Evolutionary conservation across 92 coral and sea anemone species (phyloP).

Genomic region (Zoanthus sansibaricus): DNA sequence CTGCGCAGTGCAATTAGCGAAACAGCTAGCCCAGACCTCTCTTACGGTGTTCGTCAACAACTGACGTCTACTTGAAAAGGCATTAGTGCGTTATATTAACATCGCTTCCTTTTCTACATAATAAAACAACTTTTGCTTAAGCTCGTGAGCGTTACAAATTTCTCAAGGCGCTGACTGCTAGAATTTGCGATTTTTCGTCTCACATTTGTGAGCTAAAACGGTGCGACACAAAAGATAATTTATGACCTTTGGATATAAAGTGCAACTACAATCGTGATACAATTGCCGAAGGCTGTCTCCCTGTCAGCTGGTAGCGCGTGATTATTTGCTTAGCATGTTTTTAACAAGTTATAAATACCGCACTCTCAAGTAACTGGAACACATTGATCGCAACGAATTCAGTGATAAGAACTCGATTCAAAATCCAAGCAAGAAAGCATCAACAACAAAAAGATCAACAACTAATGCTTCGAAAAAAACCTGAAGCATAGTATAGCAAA

Average conservation of each 20-base stretch:
- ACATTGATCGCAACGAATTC: conserved; percentile 3
- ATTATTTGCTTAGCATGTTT: conserved; percentile 11
- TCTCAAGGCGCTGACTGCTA: background rate
- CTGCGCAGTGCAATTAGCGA: conserved; percentile 18
- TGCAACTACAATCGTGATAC: conserved; percentile 21
- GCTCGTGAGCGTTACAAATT: background rate
- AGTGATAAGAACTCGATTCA: background rate
- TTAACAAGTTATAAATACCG: conserved; percentile 24
- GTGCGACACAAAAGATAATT: background rate
- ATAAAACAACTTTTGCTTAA: conserved; percentile 5
- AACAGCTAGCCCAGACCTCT: background rate
- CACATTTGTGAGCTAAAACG: background rate
- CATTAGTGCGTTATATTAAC: background rate
- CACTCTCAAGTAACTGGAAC: conserved; percentile 2
- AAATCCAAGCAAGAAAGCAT: background rate
- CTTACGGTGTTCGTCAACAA: background rate
- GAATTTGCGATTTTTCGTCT: background rate
- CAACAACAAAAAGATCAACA: too few relatives aligned
- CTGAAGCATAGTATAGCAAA: background rate
- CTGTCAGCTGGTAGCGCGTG: conserved; percentile 19
- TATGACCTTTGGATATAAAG: conserved; percentile 16
- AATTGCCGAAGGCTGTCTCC: conserved; percentile 8
- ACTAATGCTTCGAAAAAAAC: too few relatives aligned
- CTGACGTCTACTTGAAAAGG: conserved; percentile 14
- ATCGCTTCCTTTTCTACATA: background rate